A percentile compares a stretch with the other conserved stretches of the same genome.
phyloP scores from a whole-genome alignment of 1,140 invertebrate genomes.

The Mya arenaria region DNA sequence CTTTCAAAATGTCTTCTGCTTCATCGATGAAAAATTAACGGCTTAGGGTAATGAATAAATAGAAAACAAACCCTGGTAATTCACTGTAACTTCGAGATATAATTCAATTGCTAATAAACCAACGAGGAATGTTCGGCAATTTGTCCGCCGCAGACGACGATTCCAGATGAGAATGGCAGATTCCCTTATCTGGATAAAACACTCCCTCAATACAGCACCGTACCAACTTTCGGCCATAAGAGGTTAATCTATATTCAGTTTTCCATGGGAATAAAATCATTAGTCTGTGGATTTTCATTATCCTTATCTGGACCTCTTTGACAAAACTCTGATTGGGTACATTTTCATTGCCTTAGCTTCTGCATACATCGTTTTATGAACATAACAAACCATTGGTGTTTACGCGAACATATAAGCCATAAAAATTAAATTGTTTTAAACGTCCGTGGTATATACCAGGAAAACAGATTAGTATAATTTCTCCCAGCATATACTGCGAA shows the following conservation, averaged over 20 bases:
- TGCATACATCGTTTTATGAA: too few relatives aligned
- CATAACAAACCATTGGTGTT: too few relatives aligned
- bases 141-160: conserved; percentile 52
- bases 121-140: conserved; percentile 44
- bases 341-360: too few relatives aligned
- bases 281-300: too few relatives aligned
- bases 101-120: conserved; percentile 56
- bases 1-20: conserved; percentile 38
- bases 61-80: conserved; percentile 57
- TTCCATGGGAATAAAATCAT: too few relatives aligned
- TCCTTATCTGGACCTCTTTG: too few relatives aligned
- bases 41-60: conserved; percentile 56
- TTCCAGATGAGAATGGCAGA: conserved; percentile 45
- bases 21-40: conserved; percentile 53
- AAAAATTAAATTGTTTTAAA: too few relatives aligned
- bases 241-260: conserved; percentile 51
- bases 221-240: conserved; percentile 27
- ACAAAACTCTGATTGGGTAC: too few relatives aligned
- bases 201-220: neutral
- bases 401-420: too few relatives aligned
- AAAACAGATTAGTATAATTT: too few relatives aligned
- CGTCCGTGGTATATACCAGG: too few relatives aligned
- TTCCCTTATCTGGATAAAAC: conserved; percentile 49
- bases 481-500: too few relatives aligned
- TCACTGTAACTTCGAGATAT: conserved; percentile 56